Base-by-base conservation (phyloP, 2,888 invertebrate genomes). In the Drosophila melanosoma region DNA sequence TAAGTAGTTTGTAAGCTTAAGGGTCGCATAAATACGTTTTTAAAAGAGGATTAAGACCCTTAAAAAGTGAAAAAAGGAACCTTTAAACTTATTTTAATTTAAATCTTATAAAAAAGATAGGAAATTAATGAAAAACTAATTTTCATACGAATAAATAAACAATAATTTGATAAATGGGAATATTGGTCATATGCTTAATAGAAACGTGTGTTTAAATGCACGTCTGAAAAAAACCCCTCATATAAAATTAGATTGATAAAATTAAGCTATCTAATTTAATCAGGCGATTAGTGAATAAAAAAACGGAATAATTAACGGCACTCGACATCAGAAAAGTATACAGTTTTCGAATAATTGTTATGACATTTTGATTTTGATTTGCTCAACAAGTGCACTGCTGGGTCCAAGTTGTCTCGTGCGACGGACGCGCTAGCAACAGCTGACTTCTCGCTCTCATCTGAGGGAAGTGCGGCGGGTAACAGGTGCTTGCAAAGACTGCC, bases 301-400 rank as follows among this genome's bases (percentile, higher is more conserved):
- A 36, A 65, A 57, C 38, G 57, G n/a, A 23, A 12, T 23, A 23
- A 49, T 26, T 48, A 26, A 17, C 15, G n/a, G 29, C 29, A 40
- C 1, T 56, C 29, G 12, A 26, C 23, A 36, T 42, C 17, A 38
- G 58, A 48, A 59, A 33, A n/a, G 42, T 32, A 6, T 32, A 52
- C 11, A 49, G 15, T 53, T 76, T 33, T 60, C 36, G 64, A 10
- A 69, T 75, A 60, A 53, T 33, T 26, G 35, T 45, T 52, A 57
- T 64, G 54, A 26, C 52, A 36, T 35, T 32, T 29, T 26, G 26
- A 26, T 26, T 26, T 26, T 26, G 26, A 26, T 26, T 26, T 26
- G 26, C 53, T 60, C 76, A 80, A 76, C 81, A 78, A 80, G 76
- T 78, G 76, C 20, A 11, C 11, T 17, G 26, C 58, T 38, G 20